phyloP scores from a whole-genome alignment of 2,113 vertebrate species.

The Vanacampus margaritifer region DNA sequence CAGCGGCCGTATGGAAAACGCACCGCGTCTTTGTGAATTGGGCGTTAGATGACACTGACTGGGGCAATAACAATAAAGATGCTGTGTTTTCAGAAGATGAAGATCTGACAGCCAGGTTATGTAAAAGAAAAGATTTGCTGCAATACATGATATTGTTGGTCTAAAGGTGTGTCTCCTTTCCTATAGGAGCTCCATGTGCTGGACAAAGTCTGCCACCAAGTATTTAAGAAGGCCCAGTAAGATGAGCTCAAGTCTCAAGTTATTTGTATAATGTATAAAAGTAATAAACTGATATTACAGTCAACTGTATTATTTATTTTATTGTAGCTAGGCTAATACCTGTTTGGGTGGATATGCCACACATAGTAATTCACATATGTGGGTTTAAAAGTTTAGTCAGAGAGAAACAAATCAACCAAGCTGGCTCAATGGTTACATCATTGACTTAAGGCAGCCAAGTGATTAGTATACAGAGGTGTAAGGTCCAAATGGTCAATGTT shows the following conservation, averaged over 20 bases:
- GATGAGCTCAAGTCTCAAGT: neutral
- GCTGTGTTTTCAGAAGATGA: neutral
- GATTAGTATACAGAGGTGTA: too few relatives aligned
- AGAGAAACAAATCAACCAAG: neutral
- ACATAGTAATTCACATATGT: neutral
- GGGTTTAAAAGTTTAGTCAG: neutral
- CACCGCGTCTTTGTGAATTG: too few relatives aligned
- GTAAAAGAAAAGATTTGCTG: constrained; percentile 13
- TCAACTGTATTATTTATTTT: neutral
- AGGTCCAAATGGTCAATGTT: neutral
- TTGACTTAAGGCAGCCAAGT: neutral
- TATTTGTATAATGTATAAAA: constrained; percentile 30
- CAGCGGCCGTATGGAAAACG: too few relatives aligned
- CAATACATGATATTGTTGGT: constrained; percentile 25
- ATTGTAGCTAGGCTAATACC: neutral
- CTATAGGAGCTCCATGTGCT: constrained; percentile 83
- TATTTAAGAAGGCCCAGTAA: constrained; percentile 82
- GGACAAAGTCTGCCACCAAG: constrained; percentile 87
- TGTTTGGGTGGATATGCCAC: neutral
- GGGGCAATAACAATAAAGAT: constrained; percentile 13
- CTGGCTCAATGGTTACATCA: neutral
- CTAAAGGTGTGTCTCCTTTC: constrained; percentile 45
- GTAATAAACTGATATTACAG: constrained; percentile 40
- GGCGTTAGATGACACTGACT: neutral
- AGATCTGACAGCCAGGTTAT: constrained; percentile 5